Evolutionary conservation across 2,888 invertebrate species (phyloP).

Genomic region (Stenichneumon culpator): DNA sequence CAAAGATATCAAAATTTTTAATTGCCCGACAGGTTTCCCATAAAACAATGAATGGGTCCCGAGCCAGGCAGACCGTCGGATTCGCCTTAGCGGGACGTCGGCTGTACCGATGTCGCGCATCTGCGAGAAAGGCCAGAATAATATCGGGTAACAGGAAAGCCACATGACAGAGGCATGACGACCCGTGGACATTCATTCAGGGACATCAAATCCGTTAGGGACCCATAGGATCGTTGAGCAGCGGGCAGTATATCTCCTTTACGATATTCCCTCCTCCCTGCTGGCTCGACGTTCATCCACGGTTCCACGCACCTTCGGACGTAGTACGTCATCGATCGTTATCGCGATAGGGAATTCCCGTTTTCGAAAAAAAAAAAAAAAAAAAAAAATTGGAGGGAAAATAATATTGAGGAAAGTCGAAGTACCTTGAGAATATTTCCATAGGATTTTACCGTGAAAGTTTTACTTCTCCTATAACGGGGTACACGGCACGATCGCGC

Average conservation of each 20-base stretch:
- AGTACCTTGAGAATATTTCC: slow-evolving; percentile 11
- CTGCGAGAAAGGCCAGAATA: slow-evolving; percentile 28
- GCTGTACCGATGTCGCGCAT: slow-evolving; percentile 27
- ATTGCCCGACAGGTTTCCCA: slow-evolving; percentile 82
- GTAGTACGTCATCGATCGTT: slow-evolving; percentile 1
- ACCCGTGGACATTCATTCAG: slow-evolving; percentile 44
- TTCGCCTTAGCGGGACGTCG: slow-evolving; percentile 24
- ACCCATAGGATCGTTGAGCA: slow-evolving; percentile 34
- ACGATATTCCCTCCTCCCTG: slow-evolving; percentile 57
- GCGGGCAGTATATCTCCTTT: slow-evolving; percentile 56
- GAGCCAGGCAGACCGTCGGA: slow-evolving; percentile 60
- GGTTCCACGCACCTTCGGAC: slow-evolving; percentile 6
- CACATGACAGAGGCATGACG: slow-evolving; percentile 43
- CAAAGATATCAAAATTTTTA: slow-evolving; percentile 74
- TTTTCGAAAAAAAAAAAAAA: slow-evolving; percentile 35
- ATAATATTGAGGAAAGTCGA: not conserved
- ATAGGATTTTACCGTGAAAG: slow-evolving; percentile 14
- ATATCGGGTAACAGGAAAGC: slow-evolving; percentile 10
- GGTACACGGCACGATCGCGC: slow-evolving; percentile 53
- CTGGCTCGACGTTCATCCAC: slow-evolving; percentile 50
- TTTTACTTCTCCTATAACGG: slow-evolving; percentile 29
- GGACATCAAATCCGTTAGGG: slow-evolving; percentile 37
- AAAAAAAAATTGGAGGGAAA: not conserved
- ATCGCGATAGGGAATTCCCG: not conserved
- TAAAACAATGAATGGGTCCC: slow-evolving; percentile 82